Evolutionary conservation across 2,113 vertebrate genomes (phyloP).

Genomic region (Nothoprocta perdicaria): DNA sequence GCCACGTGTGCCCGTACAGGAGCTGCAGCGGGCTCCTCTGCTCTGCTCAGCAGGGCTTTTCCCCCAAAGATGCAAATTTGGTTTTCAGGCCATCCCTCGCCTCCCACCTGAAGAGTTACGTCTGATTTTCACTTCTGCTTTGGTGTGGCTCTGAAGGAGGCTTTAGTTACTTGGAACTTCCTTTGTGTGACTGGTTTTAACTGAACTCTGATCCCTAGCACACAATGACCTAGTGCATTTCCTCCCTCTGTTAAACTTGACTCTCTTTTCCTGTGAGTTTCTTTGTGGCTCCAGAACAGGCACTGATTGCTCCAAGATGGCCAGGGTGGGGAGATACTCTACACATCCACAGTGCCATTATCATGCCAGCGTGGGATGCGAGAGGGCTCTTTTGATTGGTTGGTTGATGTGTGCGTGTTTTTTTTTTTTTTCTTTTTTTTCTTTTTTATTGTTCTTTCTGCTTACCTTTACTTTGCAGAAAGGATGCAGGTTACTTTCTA

Average conservation of each 20-base stretch:
- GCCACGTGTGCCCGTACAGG: background rate
- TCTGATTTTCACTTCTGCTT: constrained; percentile 37
- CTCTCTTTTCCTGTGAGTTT: constrained; percentile 6
- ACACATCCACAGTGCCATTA: accelerated
- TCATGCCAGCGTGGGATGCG: background rate
- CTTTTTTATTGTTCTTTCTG: background rate
- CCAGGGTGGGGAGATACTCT: background rate
- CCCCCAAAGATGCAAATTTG: background rate
- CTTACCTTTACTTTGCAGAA: background rate
- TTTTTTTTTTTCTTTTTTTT: too few relatives aligned
- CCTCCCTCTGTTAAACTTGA: background rate
- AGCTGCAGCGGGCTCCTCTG: background rate
- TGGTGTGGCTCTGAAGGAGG: background rate
- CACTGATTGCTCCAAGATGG: background rate
- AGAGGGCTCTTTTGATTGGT: background rate
- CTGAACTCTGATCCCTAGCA: constrained; percentile 21
- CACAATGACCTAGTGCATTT: background rate
- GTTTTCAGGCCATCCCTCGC: background rate
- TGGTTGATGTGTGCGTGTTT: too few relatives aligned
- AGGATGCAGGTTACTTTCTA: background rate
- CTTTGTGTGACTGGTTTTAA: background rate
- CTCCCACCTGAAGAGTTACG: background rate
- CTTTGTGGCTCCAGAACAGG: background rate
- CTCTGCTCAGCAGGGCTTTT: background rate
- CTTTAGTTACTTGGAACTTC: constrained; percentile 29